These are phyloP conservation scores for Saguinus imperator DNA, from an alignment of 2,113 vertebrate species.

Conservation along the genomic window DNA sequence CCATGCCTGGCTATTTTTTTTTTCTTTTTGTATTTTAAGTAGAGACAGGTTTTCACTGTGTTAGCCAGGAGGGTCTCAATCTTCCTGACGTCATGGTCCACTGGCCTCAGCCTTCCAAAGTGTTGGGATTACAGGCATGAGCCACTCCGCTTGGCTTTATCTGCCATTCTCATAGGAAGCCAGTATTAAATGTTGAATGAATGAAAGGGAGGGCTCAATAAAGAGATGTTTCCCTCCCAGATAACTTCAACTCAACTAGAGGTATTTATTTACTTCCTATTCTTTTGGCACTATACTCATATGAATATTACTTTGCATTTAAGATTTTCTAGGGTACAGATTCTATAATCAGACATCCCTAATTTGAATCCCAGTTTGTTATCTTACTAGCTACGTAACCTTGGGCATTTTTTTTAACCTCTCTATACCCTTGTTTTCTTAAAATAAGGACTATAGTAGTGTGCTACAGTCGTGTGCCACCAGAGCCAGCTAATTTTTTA, in stretches of 20 bases:
- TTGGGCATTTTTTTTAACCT: no score
- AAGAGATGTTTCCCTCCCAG: neutral
- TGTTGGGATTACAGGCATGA: no score
- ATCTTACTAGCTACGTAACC: neutral
- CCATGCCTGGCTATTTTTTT: no score
- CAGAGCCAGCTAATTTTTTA: neutral
- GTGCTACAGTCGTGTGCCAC: neutral
- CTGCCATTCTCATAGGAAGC: neutral
- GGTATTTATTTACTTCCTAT: neutral
- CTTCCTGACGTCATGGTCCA: no score
- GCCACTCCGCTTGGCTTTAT: no score
- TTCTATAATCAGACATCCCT: neutral
- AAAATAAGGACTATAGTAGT: neutral
- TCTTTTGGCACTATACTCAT: neutral
- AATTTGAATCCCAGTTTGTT: neutral
- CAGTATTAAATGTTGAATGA: neutral
- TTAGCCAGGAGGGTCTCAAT: no score
- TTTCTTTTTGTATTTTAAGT: no score
- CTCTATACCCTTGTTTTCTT: neutral
- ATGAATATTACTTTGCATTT: conserved; percentile 25
- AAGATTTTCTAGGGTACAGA: neutral
- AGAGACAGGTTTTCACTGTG: no score
- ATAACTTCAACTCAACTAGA: neutral
- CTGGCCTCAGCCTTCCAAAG: no score
- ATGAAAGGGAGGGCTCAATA: neutral